Evolutionary conservation across 1,140 invertebrate genomes (phyloP), one percentile per base, ranked within the genome.

Genomic region (Drosophila rhopaloa): DNA sequence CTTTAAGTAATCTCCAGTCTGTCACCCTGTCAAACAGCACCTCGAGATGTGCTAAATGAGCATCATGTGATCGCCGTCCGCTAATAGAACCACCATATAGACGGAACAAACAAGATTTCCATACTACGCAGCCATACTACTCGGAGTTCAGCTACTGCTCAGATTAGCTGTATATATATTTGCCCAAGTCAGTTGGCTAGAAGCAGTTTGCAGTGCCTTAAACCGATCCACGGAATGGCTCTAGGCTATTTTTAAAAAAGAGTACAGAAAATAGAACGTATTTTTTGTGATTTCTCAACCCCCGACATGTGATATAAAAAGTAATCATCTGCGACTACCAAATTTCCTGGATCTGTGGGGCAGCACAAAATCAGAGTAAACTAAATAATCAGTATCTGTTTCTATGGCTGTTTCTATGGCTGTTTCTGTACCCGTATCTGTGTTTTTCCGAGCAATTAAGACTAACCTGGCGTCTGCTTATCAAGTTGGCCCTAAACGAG

Each of bases 1-100:
- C 5, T 24, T 24, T 0, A 24, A 24, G 24, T 4, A 24, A 24
- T 24, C 24, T 24, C 27, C 41, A n/a, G 27, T 37, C 35, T 79
- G 63, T 76, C 63, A 79, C 47, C 74, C 56, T 43, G 56, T 38
- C 40, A 68, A 57, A 50, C 58, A 46, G 48, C 62, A 55, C 73
- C 73, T 76, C 48, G 41, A 43, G 43, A 83, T 51, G 79, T 88
- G 83, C 67, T 88, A 88, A 88, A 37, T 88, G 71, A 44, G 32
- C 44, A 75, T 83, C 80, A 82, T 82, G 80, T 82, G 80, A 11
- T 54, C 50, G 47, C 67, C n/a, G 68, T 14, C 14, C 11, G 66
- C 60, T 65, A 76, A 70, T 67, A 76, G 19, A 68, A 58, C 32
- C 41, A 51, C 58, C 55, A 75, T 74, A 79, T 61, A 79, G n/a